Conservation (phyloP, 2,113 vertebrate species). For the Gambusia holbrooki region DNA sequence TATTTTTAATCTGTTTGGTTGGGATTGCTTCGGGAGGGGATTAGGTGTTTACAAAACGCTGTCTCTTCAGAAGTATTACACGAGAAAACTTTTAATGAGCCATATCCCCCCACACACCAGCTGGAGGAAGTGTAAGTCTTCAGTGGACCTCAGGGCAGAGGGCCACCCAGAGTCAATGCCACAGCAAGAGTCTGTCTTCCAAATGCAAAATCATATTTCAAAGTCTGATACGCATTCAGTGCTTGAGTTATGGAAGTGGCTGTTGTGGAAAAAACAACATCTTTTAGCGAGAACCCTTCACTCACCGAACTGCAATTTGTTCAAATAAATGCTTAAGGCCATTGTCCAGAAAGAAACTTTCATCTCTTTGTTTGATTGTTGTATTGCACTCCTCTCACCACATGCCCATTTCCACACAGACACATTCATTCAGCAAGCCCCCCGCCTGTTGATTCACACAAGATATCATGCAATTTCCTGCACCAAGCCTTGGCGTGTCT, state of each 20-base stretch:
- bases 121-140: constrained; percentile 7
- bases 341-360: constrained; percentile 42
- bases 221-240: constrained; percentile 18
- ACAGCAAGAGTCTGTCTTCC: constrained; percentile 15
- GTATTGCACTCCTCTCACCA: constrained; percentile 36
- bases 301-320: constrained; percentile 40
- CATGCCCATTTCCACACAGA: constrained; percentile 16
- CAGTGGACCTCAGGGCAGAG: not conserved
- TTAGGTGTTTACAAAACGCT: not conserved
- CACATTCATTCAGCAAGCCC: constrained; percentile 27
- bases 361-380: constrained; percentile 39
- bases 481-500: constrained; percentile 11
- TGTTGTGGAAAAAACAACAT: constrained; percentile 20
- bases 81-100: not conserved
- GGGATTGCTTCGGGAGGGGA: not conserved
- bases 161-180: constrained; percentile 35
- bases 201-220: constrained; percentile 35
- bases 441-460: constrained; percentile 29
- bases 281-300: constrained; percentile 38
- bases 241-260: constrained; percentile 10
- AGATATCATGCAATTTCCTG: constrained; percentile 46
- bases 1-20: constrained; percentile 6
- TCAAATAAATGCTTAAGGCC: constrained; percentile 37
- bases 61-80: constrained; percentile 1
- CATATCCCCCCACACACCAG: not conserved